These are phyloP conservation scores for Adrianichthys oophorus DNA, from an alignment of 2,797 vertebrate genomes.

Conservation along the genomic window DNA sequence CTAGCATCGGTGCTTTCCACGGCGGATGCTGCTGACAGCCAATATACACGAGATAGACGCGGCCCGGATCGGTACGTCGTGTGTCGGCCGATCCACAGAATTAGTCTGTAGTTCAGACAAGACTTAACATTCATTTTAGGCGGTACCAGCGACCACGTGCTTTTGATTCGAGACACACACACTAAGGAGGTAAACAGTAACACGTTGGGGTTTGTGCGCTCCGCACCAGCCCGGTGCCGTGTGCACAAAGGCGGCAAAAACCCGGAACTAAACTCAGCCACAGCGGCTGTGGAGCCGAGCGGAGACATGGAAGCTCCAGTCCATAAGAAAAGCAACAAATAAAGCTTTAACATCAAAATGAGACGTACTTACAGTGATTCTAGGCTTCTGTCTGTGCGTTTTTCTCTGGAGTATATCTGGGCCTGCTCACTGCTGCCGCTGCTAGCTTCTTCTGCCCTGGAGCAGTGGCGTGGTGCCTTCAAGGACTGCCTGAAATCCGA, in stretches of 20 bases:
- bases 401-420: background rate
- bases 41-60: too few species aligned
- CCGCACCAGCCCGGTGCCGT: conserved; percentile 65
- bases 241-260: conserved; percentile 57
- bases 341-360: fast-evolving
- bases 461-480: conserved; percentile 21
- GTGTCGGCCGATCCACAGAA: too few species aligned
- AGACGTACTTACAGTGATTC: background rate
- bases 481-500: conserved; percentile 23
- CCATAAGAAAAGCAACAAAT: fast-evolving
- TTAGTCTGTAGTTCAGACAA: too few species aligned
- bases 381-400: background rate
- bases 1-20: too few species aligned
- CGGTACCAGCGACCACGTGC: background rate
- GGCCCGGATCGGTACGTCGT: too few species aligned
- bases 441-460: background rate
- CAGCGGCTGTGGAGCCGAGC: conserved; percentile 21
- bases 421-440: background rate
- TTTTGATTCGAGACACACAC: background rate
- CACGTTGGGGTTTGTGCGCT: conserved; percentile 68
- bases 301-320: fast-evolving
- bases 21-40: too few species aligned
- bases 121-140: too few species aligned
- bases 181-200: conserved; percentile 60
- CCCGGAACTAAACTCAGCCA: conserved; percentile 48